A percentile compares a stretch with the other conserved stretches of the same genome.
phyloP scores from a whole-genome alignment of 2,113 vertebrate species.

The Irena cyanogastra region DNA sequence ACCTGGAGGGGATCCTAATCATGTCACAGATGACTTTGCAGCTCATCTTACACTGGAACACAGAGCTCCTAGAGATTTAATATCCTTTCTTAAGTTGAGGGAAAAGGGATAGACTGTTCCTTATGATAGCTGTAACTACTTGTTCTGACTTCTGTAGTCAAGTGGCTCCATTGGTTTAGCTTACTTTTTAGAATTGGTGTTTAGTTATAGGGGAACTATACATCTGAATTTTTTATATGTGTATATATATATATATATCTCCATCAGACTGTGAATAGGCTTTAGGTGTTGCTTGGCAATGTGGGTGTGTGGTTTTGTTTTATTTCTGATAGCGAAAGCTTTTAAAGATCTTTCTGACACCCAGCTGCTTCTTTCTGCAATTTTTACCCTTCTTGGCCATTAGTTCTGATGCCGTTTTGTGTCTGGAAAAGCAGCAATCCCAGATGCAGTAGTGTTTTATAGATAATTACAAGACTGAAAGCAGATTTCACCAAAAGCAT shows the following conservation, averaged over 20 bases:
- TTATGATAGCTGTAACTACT: not conserved
- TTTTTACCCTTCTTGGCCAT: not conserved
- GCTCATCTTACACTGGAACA: constrained; percentile 99
- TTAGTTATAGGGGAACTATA: not conserved
- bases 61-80: constrained; percentile 99
- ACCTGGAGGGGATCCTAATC: constrained; percentile 98
- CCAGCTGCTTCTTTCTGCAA: not conserved
- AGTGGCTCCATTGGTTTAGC: not conserved
- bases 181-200: not conserved
- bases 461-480: not conserved
- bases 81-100: constrained; percentile 84
- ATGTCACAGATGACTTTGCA: constrained; percentile 89
- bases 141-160: not conserved
- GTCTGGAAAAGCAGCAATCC: not conserved
- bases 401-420: not conserved
- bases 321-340: not conserved
- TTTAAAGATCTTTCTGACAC: not conserved
- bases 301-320: not conserved
- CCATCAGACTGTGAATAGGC: not conserved
- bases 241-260: not conserved
- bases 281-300: not conserved
- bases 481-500: not conserved
- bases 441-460: not conserved
- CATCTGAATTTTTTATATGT: not conserved
- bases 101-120: not conserved